phyloP scores from a whole-genome alignment of 64 coral and sea anemone genomes.

The Pachyseris speciosa region DNA sequence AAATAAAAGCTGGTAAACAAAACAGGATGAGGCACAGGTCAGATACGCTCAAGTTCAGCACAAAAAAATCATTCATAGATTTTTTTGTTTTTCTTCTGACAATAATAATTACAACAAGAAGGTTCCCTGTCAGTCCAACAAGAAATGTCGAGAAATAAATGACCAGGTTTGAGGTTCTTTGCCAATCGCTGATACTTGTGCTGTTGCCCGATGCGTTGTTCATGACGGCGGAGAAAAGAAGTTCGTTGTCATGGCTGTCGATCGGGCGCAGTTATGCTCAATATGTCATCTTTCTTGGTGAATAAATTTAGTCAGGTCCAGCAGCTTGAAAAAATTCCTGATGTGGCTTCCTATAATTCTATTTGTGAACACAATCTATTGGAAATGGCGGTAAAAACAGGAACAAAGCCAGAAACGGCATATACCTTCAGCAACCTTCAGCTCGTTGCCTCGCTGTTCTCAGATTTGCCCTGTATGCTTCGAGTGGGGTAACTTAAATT shows the following conservation, averaged over 20 bases:
- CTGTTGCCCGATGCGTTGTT: slow-evolving; percentile 31
- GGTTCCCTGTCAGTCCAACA: slow-evolving; percentile 74
- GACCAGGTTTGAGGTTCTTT: slow-evolving; percentile 31
- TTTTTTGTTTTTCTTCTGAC: slow-evolving; percentile 67
- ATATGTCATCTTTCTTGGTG: too few species aligned
- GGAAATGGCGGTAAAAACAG: neutral
- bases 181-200: neutral
- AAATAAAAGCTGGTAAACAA: slow-evolving; percentile 65
- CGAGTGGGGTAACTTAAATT: neutral
- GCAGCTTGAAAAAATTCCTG: neutral
- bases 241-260: neutral
- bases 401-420: neutral
- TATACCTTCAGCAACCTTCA: neutral
- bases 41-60: slow-evolving; percentile 71
- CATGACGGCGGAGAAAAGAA: neutral
- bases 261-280: neutral
- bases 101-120: slow-evolving; percentile 69
- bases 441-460: neutral
- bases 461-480: neutral
- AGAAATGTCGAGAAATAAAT: slow-evolving; percentile 70
- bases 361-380: neutral
- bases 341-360: neutral
- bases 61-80: slow-evolving; percentile 80
- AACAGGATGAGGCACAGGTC: slow-evolving; percentile 78
- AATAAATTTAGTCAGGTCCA: neutral